A percentile compares a stretch with the other conserved stretches of the same genome.
phyloP scores from a whole-genome alignment of 2,113 vertebrate genomes.

The Motacilla tschutschensis region DNA sequence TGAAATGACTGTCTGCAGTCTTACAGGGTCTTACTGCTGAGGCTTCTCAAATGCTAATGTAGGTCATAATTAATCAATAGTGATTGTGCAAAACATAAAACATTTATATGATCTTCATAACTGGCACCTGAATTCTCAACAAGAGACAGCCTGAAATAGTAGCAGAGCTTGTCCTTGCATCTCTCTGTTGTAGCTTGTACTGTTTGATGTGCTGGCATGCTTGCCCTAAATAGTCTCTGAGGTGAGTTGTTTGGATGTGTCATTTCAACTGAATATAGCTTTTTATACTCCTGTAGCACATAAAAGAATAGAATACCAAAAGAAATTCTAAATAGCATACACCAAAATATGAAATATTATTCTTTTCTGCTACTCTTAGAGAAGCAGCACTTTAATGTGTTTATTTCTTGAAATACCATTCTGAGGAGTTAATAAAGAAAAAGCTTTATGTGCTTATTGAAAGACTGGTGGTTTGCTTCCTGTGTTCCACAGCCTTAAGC shows the following conservation, averaged over 20 bases:
- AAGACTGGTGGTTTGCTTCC: neutral
- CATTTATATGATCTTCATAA: conserved; percentile 13
- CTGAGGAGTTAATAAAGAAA: neutral
- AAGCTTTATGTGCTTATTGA: neutral
- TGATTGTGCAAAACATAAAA: conserved; percentile 15
- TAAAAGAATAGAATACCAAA: neutral
- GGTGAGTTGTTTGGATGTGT: neutral
- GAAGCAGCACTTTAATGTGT: neutral
- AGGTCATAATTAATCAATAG: conserved; percentile 39
- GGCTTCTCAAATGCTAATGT: conserved; percentile 9
- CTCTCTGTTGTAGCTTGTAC: neutral
- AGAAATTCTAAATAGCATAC: neutral
- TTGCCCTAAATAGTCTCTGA: neutral
- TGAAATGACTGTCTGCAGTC: conserved; percentile 15
- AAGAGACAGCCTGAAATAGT: neutral
- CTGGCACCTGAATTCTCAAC: neutral
- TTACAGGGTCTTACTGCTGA: neutral
- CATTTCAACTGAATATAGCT: neutral
- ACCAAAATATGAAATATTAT: neutral
- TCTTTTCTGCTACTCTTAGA: neutral
- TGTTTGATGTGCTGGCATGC: neutral
- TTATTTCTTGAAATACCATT: neutral
- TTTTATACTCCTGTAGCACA: neutral
- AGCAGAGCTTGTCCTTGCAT: neutral
- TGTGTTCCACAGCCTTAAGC: neutral